Evolutionary conservation across 2,797 vertebrate genomes (phyloP), one percentile per base, ranked within the genome.

Genomic region (Chelon labrosus): DNA sequence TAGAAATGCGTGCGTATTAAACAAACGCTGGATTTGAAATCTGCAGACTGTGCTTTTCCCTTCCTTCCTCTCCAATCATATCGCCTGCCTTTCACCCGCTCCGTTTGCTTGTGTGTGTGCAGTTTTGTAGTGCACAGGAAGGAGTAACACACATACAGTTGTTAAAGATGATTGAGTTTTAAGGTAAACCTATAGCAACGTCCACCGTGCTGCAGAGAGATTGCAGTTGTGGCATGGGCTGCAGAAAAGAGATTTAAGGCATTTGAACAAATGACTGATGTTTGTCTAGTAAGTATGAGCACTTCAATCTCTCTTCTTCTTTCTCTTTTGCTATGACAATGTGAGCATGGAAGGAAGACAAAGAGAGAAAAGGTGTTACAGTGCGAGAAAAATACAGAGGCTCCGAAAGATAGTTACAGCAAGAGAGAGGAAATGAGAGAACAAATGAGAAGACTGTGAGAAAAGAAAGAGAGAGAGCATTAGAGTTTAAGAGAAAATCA

Each of bases 31-130:
- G 63, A 82, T 84, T 56, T 54, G 50, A 78, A 87, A 84, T 82
- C 73, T 83, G 83, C 75, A 85, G 39, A 87, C 58, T 73, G 64
- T 57, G 58, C 54, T 74, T 70, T 52, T 83, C 58, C 73, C 60
- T 42, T 72, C 70, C 41, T 35, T 52, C 71, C 50, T 68, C 52
- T 79, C 65, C 67, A 52, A 66, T 79, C 70, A 62, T 2, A 19
- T 22, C 62, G 61, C 64, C 56, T 75, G 80, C 20, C 74, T 74
- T 54, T 72, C 64, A 64, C 58, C 49, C 0, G 6, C 9, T 57
- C 5, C 35, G 20, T 73, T 25, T 37, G 19, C 53, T 13, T 3
- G 2, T 22, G 50, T 44, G 39, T 44, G 41, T 44, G 5, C 16
- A 1, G 3, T 13, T 41, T 41, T 14, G 12, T 14, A 1, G 22